Percentiles rank a stretch among this genome's conserved stretches.
Conservation (phyloP, 2,888 invertebrate species). For the Nemotelus pantherinus region DNA sequence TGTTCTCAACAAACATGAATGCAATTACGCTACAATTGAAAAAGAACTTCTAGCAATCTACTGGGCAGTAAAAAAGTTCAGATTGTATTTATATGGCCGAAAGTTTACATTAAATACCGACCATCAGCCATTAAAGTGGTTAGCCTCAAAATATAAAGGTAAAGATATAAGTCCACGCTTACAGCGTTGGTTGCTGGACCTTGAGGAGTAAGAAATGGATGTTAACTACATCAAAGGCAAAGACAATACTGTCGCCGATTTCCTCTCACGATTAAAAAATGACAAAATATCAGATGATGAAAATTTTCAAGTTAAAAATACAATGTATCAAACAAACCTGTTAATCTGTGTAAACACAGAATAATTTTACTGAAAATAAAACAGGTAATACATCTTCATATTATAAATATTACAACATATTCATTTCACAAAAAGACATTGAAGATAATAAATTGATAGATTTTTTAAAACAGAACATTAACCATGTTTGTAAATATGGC, state of each 20-base stretch:
- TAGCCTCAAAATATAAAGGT: conserved; percentile 21
- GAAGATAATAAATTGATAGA: neutral
- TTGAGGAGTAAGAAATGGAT: conserved; percentile 29
- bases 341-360: neutral
- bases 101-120: conserved; percentile 43
- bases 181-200: conserved; percentile 25
- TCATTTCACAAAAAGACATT: neutral
- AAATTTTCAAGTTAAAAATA: neutral
- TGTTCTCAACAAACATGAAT: conserved; percentile 50
- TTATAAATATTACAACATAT: neutral
- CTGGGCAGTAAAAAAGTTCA: conserved; percentile 57
- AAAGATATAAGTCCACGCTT: conserved; percentile 35
- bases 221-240: conserved; percentile 43
- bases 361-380: neutral
- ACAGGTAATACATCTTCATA: neutral
- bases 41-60: conserved; percentile 58
- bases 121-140: conserved; percentile 40
- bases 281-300: neutral
- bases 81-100: conserved; percentile 57
- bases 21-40: conserved; percentile 55
- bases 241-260: conserved; percentile 37
- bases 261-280: conserved; percentile 4
- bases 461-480: neutral
- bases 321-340: neutral
- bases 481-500: neutral